Percentiles rank a stretch among this genome's conserved stretches.
Evolutionary conservation across 2,888 invertebrate genomes (phyloP).

Genomic region (Perdita meconis): DNA sequence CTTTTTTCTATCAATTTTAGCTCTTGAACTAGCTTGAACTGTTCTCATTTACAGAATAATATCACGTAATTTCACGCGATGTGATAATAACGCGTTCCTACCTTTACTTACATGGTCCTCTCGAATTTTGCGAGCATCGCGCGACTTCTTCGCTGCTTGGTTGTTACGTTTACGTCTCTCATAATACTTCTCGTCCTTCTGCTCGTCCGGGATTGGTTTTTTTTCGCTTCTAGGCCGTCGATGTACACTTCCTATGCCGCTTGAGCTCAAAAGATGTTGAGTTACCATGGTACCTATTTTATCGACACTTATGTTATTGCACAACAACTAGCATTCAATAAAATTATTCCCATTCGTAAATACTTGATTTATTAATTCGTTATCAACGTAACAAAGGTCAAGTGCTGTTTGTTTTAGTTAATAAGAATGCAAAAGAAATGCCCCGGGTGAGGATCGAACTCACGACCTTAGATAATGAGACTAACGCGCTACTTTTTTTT

Average conservation of each 20-base stretch:
- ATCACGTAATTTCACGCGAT: neutral
- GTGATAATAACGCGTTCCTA: no score
- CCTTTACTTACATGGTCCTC: conserved; percentile 91
- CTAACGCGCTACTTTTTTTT: conserved; percentile 78
- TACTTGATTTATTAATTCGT: neutral
- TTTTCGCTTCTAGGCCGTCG: conserved; percentile 91
- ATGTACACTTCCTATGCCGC: conserved; percentile 62
- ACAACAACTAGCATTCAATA: neutral
- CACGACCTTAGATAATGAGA: conserved; percentile 91
- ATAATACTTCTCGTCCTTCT: conserved; percentile 96
- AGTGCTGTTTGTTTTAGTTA: neutral
- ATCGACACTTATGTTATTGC: neutral
- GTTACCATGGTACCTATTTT: conserved; percentile 54
- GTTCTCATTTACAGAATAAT: no score
- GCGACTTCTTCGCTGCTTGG: conserved; percentile 95
- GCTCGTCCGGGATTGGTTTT: conserved; percentile 93
- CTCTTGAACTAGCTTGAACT: no score
- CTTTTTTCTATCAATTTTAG: no score
- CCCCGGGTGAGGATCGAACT: conserved; percentile 97
- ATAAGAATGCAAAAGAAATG: conserved; percentile 81
- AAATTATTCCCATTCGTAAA: neutral
- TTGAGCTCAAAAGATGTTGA: conserved; percentile 66
- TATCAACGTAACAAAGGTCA: no score
- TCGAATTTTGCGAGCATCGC: conserved; percentile 93
- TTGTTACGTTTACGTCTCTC: conserved; percentile 95